Percentiles rank a stretch among this genome's conserved stretches.
These are phyloP conservation scores for Bombus sibiricus DNA, from an alignment of 1,140 invertebrate species.

Conservation along the genomic window DNA sequence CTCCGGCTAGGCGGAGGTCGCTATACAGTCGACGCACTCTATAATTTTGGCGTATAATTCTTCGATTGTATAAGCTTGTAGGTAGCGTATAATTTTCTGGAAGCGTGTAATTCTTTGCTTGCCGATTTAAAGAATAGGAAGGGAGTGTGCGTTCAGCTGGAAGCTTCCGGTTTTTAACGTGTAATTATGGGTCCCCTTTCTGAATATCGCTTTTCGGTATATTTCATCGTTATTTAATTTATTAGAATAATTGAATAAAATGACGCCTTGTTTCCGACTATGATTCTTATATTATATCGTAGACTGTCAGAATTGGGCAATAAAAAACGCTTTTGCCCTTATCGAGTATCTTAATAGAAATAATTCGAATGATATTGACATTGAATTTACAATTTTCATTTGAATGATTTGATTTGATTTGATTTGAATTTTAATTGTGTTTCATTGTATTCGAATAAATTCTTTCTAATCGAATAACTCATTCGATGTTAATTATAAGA, in stretches of 20 bases:
- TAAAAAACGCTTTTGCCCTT: no score
- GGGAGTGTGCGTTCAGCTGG: not conserved
- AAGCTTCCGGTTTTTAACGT: not conserved
- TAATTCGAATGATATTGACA: not conserved
- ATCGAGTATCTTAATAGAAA: no score
- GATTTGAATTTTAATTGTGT: no score
- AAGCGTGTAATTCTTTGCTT: constrained; percentile 1
- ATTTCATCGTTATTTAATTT: not conserved
- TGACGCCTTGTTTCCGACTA: no score
- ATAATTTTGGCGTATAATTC: constrained; percentile 10
- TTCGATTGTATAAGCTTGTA: not conserved
- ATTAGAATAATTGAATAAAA: no score
- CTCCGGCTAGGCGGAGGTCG: not conserved
- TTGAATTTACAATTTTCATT: no score
- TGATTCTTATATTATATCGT: no score
- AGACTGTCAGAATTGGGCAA: no score
- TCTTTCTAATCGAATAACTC: no score
- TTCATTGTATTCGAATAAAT: no score
- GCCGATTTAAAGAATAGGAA: constrained; percentile 2
- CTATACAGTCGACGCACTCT: not conserved
- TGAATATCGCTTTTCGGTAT: not conserved
- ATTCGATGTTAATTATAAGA: no score
- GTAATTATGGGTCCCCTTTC: not conserved
- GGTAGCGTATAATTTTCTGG: constrained; percentile 16
- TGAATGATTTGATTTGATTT: no score